Evolutionary conservation across 1,140 invertebrate genomes (phyloP).

Genomic region (Meloidogyne floridensis): DNA sequence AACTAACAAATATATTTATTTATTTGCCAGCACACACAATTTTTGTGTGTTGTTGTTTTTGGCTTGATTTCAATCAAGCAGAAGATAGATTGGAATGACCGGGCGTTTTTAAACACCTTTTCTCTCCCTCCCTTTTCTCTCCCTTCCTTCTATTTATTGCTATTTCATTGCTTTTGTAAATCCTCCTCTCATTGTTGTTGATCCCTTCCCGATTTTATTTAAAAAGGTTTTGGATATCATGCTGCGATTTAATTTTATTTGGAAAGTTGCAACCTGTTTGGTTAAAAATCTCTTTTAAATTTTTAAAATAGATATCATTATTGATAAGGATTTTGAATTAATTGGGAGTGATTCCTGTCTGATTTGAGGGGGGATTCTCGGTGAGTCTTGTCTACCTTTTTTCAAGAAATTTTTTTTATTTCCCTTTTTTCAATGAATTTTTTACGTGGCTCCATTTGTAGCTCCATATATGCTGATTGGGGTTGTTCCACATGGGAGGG

Average conservation of each 20-base stretch:
- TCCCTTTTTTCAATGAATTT: too few species aligned
- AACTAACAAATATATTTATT: not conserved
- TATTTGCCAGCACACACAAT: not conserved
- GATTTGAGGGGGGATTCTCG: too few species aligned
- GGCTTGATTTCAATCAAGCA: not conserved
- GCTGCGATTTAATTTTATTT: not conserved
- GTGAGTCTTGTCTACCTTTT: too few species aligned
- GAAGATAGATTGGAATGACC: not conserved
- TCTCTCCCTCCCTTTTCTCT: not conserved
- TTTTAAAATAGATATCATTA: too few species aligned
- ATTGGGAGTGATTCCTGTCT: too few species aligned
- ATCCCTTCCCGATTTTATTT: not conserved
- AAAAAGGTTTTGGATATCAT: not conserved
- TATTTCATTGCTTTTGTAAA: not conserved
- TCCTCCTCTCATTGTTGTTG: not conserved
- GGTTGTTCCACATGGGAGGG: too few species aligned
- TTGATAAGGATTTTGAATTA: too few species aligned
- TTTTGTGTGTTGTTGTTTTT: not conserved
- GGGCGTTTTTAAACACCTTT: not conserved
- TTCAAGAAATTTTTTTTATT: too few species aligned
- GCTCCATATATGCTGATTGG: too few species aligned
- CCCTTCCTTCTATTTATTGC: not conserved
- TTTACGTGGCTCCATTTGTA: too few species aligned
- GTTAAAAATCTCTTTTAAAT: not conserved
- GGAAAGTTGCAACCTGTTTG: not conserved